Evolutionary conservation across 2,797 vertebrate species (phyloP), one percentile per base, ranked within the genome.

Genomic region (Schizopygopsis pylzovi): DNA sequence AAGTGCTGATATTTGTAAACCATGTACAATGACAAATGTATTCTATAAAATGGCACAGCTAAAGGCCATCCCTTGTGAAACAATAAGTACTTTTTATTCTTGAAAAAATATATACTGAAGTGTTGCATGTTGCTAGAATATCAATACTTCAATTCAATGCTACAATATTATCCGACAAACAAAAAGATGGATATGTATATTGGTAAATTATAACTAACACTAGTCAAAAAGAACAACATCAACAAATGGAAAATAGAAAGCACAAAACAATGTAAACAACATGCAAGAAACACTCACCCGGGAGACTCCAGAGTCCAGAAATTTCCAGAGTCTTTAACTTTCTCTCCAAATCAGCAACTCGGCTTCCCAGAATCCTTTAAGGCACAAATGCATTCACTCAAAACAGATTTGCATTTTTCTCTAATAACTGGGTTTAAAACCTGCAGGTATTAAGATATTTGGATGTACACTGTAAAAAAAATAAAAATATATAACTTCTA

Each of bases 261-360:
- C 6, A 82, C 13, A 76, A n/a, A 37, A 28, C 10, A 54, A 20
- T 11, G 20, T 25, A 18, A 25, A 3, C 2, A 12, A 39, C 3
- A 22, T n/a, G 11, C 12, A 54, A 33, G 20, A 59, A 52, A 22
- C 39, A 49, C 86, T 92, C 89, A 99, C 98, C 98, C 95, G 98
- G 98, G 73, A 99, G 96, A 93, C 97, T 98, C 98, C 98, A 99
- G 88, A 99, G 94, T 75, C 98, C 98, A 86, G 98, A 97, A 43
- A 97, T 95, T 93, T 99, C 98, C 88, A 99, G 92, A n/a, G 97
- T 97, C 94, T 97, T 97, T 61, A 99, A 92, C 89, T 99, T 99
- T 91, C 97, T 98, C 91, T 99, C 98, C 89, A 99, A 92, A 91
- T 99, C 98, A 65, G 97, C 96, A 25, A 99, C 98, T 75, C 98